Evolutionary conservation across 2,888 invertebrate genomes (phyloP), one percentile per base, ranked within the genome.

Genomic region (Pogonocherus hispidulus): DNA sequence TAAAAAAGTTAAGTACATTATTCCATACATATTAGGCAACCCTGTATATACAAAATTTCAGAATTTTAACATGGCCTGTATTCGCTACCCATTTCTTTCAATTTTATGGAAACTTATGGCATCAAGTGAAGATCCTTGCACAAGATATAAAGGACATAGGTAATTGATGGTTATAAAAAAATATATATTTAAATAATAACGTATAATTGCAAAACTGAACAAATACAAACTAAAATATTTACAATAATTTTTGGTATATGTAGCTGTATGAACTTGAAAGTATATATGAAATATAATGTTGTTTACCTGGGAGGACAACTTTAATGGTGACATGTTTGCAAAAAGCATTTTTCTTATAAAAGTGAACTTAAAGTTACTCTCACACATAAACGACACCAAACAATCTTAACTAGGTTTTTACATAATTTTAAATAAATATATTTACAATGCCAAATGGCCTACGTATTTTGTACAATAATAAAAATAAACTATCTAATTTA

Each of bases 181-280:
- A 51, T 32, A n/a, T n/a, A 19, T 16, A 20, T 19, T 47, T 59
- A 59, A 27, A 46, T 32, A 54, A 37, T 52, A 52, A 60, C 63
- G 44, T 57, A 41, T 57, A 57, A 22, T 57, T 57, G 41, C 20
- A 44, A 57, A 57, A 27, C 47, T 1, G 47, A 63, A 51, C 49
- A 55, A 64, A 47, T 59, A 64, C 41, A 54, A 66, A 32, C 47
- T 52, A 60, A 57, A 54, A 49, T 71, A 71, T 71, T 46, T 71
- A 68, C 71, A 63, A 3, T 41, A 9, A 59, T 59, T 67, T 71
- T 71, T 68, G 71, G 68, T 64, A 47, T 63, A 47, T 23, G 41
- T 68, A 71, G 71, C 68, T 71, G 68, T 66, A 71, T 68, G 71
- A 68, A 35, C 35, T 46, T 19, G 18, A 49, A 52, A 37, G 35